Evolutionary conservation across 2,113 vertebrate genomes (phyloP), one percentile per base, ranked within the genome.

Genomic region (Mastomys natalensis): DNA sequence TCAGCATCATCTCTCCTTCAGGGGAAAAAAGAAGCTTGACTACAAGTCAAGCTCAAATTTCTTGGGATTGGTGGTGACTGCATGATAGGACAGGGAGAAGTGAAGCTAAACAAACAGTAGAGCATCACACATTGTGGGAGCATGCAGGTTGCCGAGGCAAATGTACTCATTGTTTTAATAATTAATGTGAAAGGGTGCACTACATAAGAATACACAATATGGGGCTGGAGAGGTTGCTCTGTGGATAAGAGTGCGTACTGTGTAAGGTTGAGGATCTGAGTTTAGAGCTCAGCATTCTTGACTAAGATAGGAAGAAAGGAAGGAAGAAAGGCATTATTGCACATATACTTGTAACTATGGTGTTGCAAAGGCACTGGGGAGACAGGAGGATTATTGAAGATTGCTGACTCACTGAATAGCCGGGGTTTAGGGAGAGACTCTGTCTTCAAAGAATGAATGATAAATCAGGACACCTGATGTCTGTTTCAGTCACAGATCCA

Each of bases 241-340:
- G 0, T 62, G 60, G 60, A 11, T 48, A 45, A 66, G 60, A 29
- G 13, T 34, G 1, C n/a, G 17, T 40, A 6, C 3, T 43, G 0
- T 43, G 3, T 26, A 62, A 29, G 24, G n/a, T 31, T 15, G 15
- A 62, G 24, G 13, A 62, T 40, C n/a, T 40, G 55, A 62, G 58
- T 60, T 82, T 37, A 24, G 53, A 82, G 55, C 12, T 16, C 13
- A 43, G 34, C 2, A 24, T 37, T 34, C 4, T 5, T 24, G 21
- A 43, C 40, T 73, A 11, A 40, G 10, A 72, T 15, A 37, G 13
- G 13, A 37, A 7, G 16, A 9, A n/a, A 5, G 37, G 10, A 64
- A 64, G 60, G 22, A 64, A 24, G 58, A 10, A 62, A 34, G 53
- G 10, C 13, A n/a, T 22, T 24, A 11, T 24, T 81, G 53, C 21